Evolutionary conservation across 2,888 invertebrate species (phyloP), one percentile per base, ranked within the genome.

Genomic region (Eretmocerus hayati): DNA sequence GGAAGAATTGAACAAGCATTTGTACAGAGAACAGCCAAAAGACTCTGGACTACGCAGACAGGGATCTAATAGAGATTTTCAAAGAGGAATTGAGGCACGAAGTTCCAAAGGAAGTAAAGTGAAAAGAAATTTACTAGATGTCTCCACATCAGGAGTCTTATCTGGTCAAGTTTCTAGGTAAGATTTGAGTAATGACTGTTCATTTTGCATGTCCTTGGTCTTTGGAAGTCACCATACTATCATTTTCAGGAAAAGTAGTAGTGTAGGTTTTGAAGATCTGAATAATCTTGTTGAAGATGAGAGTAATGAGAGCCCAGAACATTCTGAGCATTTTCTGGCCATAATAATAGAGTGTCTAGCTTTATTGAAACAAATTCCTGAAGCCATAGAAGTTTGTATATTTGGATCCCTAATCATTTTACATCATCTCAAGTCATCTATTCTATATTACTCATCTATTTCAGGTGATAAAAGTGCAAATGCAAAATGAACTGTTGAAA

Each of bases 341-440:
- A 81, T 87, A 60, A 78, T 92, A 36, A 81, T 92, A 0, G 90
- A 93, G 66, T 91, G 92, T 53, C 78, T 94, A 43, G 87, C 85
- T 13, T 80, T 88, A 50, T 73, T 94, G 53, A 85, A 86, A 43
- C 89, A 88, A 68, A 76, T 93, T 59, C 86, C 88, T 44, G 90
- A 89, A 61, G 87, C 90, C 19, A 80, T 92, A 31, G 90, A 91
- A 76, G 87, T 86, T 67, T 59, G 66, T 58, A 51, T 26, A n/a
- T 33, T 33, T 33, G 9, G 11, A n/a, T 33, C 5, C 15, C 13
- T 30, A 9, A 30, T 9, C 8, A 8, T 30, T 9, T 30, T 30
- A 8, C 8, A 9, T 13, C 8, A 32, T 2, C 15, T 40, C 20
- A 46, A 46, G 23, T 20, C 8, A 38, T 23, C 4, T 20, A 37